Conservation (phyloP, 2,113 vertebrate species). For the Coreoperca whiteheadi region DNA sequence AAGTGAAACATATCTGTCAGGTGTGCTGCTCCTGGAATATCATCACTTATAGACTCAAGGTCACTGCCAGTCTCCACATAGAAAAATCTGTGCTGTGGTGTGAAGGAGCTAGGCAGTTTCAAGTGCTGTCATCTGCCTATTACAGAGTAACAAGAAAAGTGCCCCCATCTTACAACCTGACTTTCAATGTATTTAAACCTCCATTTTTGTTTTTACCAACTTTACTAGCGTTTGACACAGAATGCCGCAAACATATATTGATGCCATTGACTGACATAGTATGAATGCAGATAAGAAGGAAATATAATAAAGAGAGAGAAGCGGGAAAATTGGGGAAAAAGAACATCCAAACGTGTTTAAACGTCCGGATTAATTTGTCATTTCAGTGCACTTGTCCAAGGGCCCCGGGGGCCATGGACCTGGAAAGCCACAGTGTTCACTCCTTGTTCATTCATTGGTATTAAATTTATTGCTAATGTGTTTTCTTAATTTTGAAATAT, state of each 20-base stretch:
- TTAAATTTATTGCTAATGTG: background rate
- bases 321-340: no score
- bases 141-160: constrained; percentile 30
- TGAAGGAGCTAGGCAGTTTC: constrained; percentile 53
- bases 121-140: constrained; percentile 37
- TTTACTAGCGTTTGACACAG: background rate
- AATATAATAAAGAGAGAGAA: background rate
- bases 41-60: constrained; percentile 84
- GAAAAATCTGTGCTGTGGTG: constrained; percentile 36
- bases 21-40: constrained; percentile 73
- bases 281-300: background rate
- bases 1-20: constrained; percentile 87
- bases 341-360: no score
- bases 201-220: background rate
- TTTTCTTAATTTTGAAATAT: background rate
- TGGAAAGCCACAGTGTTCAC: background rate
- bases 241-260: background rate
- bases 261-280: background rate
- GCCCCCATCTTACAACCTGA: background rate
- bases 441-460: background rate
- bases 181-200: background rate
- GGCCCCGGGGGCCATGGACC: background rate
- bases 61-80: constrained; percentile 46
- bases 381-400: background rate
- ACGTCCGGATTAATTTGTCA: no score